phyloP scores from a whole-genome alignment of 1,140 invertebrate species.

The Mizuhopecten yessoensis region DNA sequence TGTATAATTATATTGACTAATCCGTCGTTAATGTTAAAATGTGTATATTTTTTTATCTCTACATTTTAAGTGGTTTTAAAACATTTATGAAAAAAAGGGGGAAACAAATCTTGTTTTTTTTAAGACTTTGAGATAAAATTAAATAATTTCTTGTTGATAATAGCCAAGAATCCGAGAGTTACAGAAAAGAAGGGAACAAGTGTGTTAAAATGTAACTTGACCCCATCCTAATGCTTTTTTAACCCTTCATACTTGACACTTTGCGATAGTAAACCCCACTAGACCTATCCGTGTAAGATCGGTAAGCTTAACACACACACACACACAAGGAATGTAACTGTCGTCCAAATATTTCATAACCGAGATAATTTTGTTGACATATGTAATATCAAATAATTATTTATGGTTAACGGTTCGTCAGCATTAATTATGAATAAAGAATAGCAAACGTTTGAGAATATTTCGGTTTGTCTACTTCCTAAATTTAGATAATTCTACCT shows the following conservation, averaged over 20 bases:
- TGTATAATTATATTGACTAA: not conserved
- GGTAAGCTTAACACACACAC: constrained; percentile 23
- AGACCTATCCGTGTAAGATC: not conserved
- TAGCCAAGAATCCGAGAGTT: not conserved
- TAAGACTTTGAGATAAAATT: constrained; percentile 25
- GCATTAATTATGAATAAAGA: no score
- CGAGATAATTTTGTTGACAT: not conserved
- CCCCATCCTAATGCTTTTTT: constrained; percentile 34
- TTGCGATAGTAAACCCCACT: not conserved
- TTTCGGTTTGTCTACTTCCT: not conserved
- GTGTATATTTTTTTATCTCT: not conserved
- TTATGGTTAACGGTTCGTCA: no score
- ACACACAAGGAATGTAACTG: not conserved
- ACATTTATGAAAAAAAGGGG: not conserved
- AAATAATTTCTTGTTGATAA: constrained; percentile 25
- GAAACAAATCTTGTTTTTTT: not conserved
- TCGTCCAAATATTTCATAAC: not conserved
- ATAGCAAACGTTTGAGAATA: not conserved
- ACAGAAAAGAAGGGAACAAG: constrained; percentile 1
- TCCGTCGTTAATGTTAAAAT: not conserved
- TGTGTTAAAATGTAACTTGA: not conserved
- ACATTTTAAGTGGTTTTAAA: not conserved
- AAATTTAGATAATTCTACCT: not conserved
- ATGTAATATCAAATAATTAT: no score
- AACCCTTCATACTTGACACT: not conserved